Evolutionary conservation across 2,888 invertebrate genomes (phyloP).

Genomic region (Tenthredo scrophulariae): DNA sequence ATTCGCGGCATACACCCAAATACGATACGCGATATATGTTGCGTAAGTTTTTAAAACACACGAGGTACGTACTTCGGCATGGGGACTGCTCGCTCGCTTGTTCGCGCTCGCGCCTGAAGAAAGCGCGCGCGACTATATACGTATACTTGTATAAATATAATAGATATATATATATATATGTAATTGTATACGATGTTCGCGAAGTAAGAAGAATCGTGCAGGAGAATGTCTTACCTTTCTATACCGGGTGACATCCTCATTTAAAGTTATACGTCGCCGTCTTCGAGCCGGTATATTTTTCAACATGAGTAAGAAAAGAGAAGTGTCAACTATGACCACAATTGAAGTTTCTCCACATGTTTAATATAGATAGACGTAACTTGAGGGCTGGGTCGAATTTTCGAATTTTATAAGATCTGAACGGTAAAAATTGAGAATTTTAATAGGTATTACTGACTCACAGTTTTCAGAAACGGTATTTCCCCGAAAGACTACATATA

Average conservation of each 20-base stretch:
- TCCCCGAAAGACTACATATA: too few species aligned
- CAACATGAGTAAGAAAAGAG: not conserved
- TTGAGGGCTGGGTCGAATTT: too few species aligned
- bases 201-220: not conserved
- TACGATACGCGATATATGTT: not conserved
- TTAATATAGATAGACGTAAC: too few species aligned
- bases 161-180: not conserved
- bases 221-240: conserved; percentile 4
- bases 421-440: too few species aligned
- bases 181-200: conserved; percentile 4
- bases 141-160: not conserved
- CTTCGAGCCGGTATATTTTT: not conserved
- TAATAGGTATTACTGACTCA: too few species aligned
- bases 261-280: too few species aligned
- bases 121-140: not conserved
- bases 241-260: not conserved
- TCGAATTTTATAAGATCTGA: too few species aligned
- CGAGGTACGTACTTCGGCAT: not conserved
- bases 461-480: too few species aligned
- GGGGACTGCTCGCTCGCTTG: not conserved
- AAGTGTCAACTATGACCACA: not conserved
- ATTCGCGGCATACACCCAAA: not conserved
- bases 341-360: too few species aligned
- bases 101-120: not conserved
- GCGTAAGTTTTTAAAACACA: not conserved